Evolutionary conservation across 2,797 vertebrate species (phyloP), one percentile per base, ranked within the genome.

Genomic region (Lacerta agilis): DNA sequence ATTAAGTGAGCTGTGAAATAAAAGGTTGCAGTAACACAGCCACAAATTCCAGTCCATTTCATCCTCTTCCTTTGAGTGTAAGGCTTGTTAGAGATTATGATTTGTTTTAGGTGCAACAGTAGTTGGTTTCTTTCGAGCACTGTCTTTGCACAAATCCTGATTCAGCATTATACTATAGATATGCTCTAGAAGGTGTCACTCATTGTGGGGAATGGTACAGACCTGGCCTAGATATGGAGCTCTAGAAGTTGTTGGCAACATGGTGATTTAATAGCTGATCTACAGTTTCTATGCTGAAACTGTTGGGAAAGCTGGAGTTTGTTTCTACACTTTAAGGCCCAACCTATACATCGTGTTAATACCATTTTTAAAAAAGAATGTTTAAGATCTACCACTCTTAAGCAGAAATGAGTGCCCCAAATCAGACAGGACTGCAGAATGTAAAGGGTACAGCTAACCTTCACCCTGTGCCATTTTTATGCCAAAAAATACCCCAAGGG

Each of bases 1-100:
- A 87, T 69, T 69, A 87, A 87, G 58, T 69, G 69, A 66, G 64
- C 86, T 83, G 64, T 87, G 79, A 87, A 87, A 87, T 87, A 66
- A 83, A 72, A 77, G 33, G 80, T 69, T 77, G 61, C 72, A 41
- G 33, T 87, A 77, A 78, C 86, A 78, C 8, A 77, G 73, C 18
- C 38, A 85, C 27, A 78, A 83, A 77, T 83, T 83, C 41, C 73
- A 64, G 11, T 55, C 64, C 41, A 82, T 36, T 76, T 45, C 86
- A 75, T 18, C 72, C 17, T 64, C 49, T 86, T 85, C 67, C 29
- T 77, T 66, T 33, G 33, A 38, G 29, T 9, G n/a, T 76, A n/a
- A 2, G 23, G 58, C 36, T 76, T 76, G 55, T 76, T 11, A 41
- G n/a, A 79, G 20, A 38, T 66, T 80, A n/a, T 38, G 10, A 29